Percentiles rank a stretch among this genome's conserved stretches.
These are phyloP conservation scores for Ammodytes dubius DNA, from an alignment of 2,113 vertebrate genomes.

Conservation along the genomic window DNA sequence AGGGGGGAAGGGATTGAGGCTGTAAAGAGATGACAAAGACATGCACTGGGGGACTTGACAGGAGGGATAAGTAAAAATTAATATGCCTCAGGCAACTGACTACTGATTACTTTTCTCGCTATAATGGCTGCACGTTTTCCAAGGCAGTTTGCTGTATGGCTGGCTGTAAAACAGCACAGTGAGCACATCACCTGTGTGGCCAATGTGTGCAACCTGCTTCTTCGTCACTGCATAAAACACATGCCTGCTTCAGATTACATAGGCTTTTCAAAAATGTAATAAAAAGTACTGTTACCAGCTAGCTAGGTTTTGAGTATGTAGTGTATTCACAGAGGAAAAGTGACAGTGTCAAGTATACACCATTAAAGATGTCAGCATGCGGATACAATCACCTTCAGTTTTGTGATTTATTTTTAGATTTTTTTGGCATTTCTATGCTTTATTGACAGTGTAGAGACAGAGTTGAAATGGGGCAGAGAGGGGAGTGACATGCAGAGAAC, in stretches of 20 bases:
- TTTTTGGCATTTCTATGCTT: too few species aligned
- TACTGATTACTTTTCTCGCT: conserved; percentile 80
- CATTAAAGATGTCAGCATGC: background rate
- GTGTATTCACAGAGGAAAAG: background rate
- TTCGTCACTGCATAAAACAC: conserved; percentile 56
- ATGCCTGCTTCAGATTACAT: conserved; percentile 56
- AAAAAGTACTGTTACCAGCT: conserved; percentile 33
- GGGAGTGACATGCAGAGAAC: too few species aligned
- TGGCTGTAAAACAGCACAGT: conserved; percentile 73
- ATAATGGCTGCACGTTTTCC: conserved; percentile 74
- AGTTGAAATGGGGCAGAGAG: too few species aligned
- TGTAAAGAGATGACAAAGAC: conserved; percentile 60
- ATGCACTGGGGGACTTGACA: conserved; percentile 62
- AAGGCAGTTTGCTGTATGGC: conserved; percentile 59
- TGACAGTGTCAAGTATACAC: background rate
- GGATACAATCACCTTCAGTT: background rate
- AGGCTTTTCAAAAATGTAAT: conserved; percentile 22
- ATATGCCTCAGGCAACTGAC: conserved; percentile 75
- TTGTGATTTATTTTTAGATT: too few species aligned
- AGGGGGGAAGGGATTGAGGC: background rate
- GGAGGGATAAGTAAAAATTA: conserved; percentile 77
- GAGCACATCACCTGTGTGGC: conserved; percentile 64
- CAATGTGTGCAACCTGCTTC: conserved; percentile 63
- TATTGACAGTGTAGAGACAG: too few species aligned
- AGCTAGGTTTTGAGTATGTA: conserved; percentile 11